Base-by-base conservation (phyloP, 2,888 invertebrate genomes). In the Galerucella nymphaeae region DNA sequence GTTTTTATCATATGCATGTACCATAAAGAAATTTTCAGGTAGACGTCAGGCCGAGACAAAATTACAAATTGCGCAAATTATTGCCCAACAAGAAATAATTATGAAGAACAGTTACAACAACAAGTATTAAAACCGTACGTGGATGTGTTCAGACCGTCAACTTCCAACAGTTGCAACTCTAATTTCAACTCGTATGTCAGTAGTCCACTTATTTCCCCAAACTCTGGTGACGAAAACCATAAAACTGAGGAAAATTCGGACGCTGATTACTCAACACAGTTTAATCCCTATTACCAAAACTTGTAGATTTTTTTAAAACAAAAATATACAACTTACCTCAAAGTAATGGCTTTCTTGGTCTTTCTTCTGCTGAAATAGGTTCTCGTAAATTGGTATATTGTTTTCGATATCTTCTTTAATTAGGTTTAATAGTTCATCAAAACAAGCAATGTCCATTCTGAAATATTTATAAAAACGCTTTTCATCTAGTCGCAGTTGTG, bases 341-440 rank as follows among this genome's bases (percentile, higher is more conserved):
- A 23, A 23, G 66, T 55, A 58, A 71, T 59, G 14, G 71, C 66
- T n/a, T n/a, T n/a, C n/a, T n/a, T n/a, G 66, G 42, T 50, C 71
- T 55, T 61, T 71, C 71, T 48, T 71, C 71, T 23, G 71, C 66
- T 14, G 30, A 41, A 61, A 71, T 66, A 23, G 71, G 58, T 50
- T 66, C 59, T 18, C 71, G 58, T 48, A 45, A 71, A 59, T 58
- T 71, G 48, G 70, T 70, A 55, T 23, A 23, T 23, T 23, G 23
- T 23, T 23, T 23, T 23, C 23, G 23, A 23, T 23, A 23, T 23
- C 62, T 30, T 50, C 16, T 16, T 55, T 63, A 11, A 70, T 63
- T 20, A 70, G 38, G 41, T 42, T 41, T 57, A 65, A 65, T 18
- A 64, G 18, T 58, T 65, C 65, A 58, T 70, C 70, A 42, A 70